Base-by-base conservation (phyloP, 2,888 invertebrate species). In the Andricus quercusramuli region DNA sequence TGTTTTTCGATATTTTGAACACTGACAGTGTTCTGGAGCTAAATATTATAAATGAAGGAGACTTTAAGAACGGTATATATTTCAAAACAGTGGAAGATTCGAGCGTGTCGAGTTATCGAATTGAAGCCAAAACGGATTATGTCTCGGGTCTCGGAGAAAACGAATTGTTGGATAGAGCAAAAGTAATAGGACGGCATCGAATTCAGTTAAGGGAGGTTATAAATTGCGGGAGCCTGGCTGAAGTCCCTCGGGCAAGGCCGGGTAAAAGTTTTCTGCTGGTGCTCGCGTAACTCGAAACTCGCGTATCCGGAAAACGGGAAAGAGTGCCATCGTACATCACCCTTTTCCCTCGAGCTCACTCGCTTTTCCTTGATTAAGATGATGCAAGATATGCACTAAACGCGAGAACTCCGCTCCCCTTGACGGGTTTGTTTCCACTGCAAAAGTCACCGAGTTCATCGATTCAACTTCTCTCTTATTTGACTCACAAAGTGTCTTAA, bases 171-270 rank as follows among this genome's bases (percentile, higher is more conserved):
- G 78, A 79, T 78, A 79, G 83, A 83, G 82, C 78, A 86, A 85
- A 87, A 87, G 87, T 85, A 87, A 86, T 85, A 85, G 87, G 84
- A 86, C 85, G 86, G 87, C 86, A 88, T 87, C 89, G 88, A 88
- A 90, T 91, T 90, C 90, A 88, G 90, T 91, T 90, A 90, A 85
- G 90, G 86, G 84, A 82, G 89, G 89, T 90, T 90, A 90, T 90
- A 91, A 90, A 91, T 91, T 89, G 88, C 85, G 82, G 86, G 86
- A 89, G 85, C 85, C 85, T 85, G 84, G 85, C 86, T 88, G 83
- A 89, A 90, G 87, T 90, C 90, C 88, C 88, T 85, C 84, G 86
- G 87, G 88, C 84, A 84, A 86, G 86, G 83, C 86, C 86, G 86
- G 84, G 83, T 83, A 83, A 91, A 91, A 91, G 86, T 91, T 91